Evolutionary conservation across 2,113 vertebrate species (phyloP).

Genomic region (Hypocryptadius cinnamomeus): DNA sequence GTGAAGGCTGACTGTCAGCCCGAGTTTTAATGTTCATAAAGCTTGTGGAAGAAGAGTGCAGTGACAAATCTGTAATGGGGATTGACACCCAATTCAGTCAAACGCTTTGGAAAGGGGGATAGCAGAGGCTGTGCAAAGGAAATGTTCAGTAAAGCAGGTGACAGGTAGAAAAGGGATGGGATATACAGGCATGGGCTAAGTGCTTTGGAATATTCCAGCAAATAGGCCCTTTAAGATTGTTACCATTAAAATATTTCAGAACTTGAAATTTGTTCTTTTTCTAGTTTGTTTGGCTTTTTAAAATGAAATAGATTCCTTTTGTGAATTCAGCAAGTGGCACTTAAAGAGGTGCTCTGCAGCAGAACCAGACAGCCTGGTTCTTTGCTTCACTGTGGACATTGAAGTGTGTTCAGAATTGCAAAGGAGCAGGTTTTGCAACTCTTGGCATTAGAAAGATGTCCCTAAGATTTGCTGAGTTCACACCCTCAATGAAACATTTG

Average conservation of each 20-base stretch:
- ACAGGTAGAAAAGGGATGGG: background rate
- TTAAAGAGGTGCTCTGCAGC: background rate
- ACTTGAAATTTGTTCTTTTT: background rate
- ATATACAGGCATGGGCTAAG: accelerated
- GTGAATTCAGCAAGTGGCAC: background rate
- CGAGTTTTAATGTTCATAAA: background rate
- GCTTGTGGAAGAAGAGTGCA: background rate
- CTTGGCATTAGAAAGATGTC: background rate
- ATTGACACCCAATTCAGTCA: background rate
- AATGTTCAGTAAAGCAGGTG: background rate
- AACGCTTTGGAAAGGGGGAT: background rate
- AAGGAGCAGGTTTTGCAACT: background rate
- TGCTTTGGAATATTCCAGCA: background rate
- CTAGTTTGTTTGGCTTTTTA: background rate
- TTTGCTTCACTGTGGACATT: background rate
- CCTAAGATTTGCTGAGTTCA: background rate
- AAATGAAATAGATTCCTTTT: background rate
- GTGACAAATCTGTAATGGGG: background rate
- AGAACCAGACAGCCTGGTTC: background rate
- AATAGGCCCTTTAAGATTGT: background rate
- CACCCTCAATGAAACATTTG: background rate
- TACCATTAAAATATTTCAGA: background rate
- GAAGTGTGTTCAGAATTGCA: background rate
- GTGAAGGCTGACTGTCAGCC: slow-evolving; percentile 50
- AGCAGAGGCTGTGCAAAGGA: background rate